Conservation (phyloP, 2,113 vertebrate genomes). For the Callospermophilus lateralis region DNA sequence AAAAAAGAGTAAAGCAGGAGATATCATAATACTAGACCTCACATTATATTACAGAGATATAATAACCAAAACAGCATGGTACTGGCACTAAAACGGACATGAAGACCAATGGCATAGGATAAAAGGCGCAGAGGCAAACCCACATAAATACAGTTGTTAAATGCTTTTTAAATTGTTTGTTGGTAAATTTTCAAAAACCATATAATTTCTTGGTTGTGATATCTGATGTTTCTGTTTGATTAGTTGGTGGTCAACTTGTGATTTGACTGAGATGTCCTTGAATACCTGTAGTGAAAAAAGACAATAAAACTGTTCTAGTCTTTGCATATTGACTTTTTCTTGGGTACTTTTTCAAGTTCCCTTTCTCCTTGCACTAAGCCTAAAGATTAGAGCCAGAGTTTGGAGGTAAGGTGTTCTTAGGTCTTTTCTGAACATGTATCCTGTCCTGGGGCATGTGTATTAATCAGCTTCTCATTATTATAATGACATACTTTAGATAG, state of each 20-base stretch:
- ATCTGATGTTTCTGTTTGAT: not conserved
- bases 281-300: not conserved
- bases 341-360: not conserved
- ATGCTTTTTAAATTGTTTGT: not conserved
- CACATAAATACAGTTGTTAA: no score
- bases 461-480: not conserved
- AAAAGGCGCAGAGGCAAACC: no score
- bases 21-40: no score
- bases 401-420: not conserved
- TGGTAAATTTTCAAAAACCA: not conserved
- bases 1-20: no score
- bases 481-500: not conserved
- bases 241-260: not conserved
- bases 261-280: not conserved
- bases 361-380: not conserved
- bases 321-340: not conserved
- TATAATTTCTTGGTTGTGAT: not conserved
- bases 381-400: not conserved
- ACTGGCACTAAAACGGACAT: no score
- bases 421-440: not conserved
- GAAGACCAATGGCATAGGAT: no score
- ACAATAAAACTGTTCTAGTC: not conserved
- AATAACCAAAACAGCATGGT: no score
- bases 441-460: not conserved
- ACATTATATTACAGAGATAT: no score